Evolutionary conservation across 2,797 vertebrate species (phyloP), one percentile per base, ranked within the genome.

Genomic region (Rhodeus uyekii): DNA sequence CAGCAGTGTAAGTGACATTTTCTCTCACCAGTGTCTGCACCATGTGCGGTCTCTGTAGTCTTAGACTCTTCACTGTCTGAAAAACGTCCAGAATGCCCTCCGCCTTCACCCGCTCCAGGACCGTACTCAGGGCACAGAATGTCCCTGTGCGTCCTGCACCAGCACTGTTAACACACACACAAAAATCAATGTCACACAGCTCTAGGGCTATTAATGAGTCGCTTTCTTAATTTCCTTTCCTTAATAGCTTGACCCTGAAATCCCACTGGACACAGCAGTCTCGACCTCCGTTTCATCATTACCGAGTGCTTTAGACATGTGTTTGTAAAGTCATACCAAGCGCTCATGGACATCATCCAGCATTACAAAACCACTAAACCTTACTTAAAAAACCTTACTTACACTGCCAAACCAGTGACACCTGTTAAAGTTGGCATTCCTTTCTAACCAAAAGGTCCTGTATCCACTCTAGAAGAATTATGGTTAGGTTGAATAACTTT

Each of bases 1-100:
- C 22, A 27, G 50, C 18, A 19, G 38, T 3, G 0, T 32, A 24
- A 38, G 53, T 12, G 50, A 44, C 32, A 24, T 12, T n/a, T 29
- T 8, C 4, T 39, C 91, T 93, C 92, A 99, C 98, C 97, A 99
- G 96, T 96, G 98, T 99, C 96, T 99, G 98, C 95, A 99, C 98
- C 98, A 99, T 99, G 91, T 99, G 98, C 82, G 98, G 98, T 94
- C 98, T 96, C 94, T 99, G 98, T 88, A 99, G 93, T 91, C 98
- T 93, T 87, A 99, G 95, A 92, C 98, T 99, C 93, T 99, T 99
- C 87, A 99, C 98, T 0, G 98, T 99, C 94, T 99, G 98, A 93
- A 99, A 99, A 90, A 99, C 98, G 8, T 99, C 98, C 86, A 99
- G 93, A 91, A 99, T 99, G 24, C 97, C 98, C 90, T 99, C 98